Conservation (phyloP, 2,797 vertebrate genomes). For the Artibeus jamaicensis region DNA sequence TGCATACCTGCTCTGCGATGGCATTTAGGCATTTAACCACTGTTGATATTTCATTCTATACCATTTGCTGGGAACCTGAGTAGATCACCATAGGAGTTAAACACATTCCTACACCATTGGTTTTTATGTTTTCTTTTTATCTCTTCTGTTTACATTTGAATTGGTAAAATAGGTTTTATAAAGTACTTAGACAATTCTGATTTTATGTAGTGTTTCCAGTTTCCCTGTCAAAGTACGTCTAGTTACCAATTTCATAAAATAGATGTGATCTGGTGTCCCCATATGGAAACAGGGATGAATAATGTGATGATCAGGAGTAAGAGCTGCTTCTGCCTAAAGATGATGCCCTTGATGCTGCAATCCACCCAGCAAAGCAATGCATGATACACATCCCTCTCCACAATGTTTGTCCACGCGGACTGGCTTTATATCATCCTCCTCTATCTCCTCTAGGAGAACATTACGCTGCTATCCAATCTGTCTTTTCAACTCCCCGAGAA, state of each 20-base stretch:
- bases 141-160: constrained; percentile 51
- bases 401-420: constrained; percentile 14
- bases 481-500: constrained; percentile 62
- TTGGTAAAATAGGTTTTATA: background rate
- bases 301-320: background rate
- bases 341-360: background rate
- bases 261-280: background rate
- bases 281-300: background rate
- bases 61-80: constrained; percentile 54
- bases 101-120: background rate
- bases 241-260: constrained; percentile 28
- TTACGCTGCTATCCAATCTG: background rate
- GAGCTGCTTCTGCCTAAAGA: background rate
- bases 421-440: constrained; percentile 38
- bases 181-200: constrained; percentile 10
- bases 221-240: background rate
- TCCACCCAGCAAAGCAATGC: background rate
- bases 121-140: constrained; percentile 42
- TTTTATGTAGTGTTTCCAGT: background rate
- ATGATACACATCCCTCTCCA: background rate
- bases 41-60: constrained; percentile 6
- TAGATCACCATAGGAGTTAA: constrained; percentile 2
- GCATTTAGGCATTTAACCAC: constrained; percentile 42
- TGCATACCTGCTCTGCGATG: background rate
- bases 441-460: constrained; percentile 35